Evolutionary conservation across 2,888 invertebrate species (phyloP), one percentile per base, ranked within the genome.

Genomic region (Mallateleia sp.): DNA sequence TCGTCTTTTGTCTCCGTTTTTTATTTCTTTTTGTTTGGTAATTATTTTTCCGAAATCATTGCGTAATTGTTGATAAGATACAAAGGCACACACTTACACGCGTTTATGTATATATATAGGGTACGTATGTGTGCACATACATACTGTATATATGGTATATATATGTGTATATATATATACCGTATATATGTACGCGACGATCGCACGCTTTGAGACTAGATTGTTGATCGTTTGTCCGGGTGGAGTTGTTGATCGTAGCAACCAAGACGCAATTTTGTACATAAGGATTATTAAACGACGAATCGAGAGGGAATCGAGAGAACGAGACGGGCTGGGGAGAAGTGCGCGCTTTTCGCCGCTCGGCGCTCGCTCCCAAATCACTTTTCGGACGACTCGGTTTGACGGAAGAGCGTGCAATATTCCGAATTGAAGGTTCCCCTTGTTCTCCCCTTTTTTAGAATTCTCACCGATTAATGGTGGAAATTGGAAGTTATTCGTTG

Each of bases 141-240:
- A 50, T 77, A 45, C 77, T 18, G 28, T 78, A 67, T 78, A 74
- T 60, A 58, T 74, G 47, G 20, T 50, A 22, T 58, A 54, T 42
- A 58, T 74, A 32, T 45, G 25, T 67, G 50, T 66, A n/a, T 28
- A 20, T 66, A 66, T 32, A 54, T 72, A 74, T 56, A 58, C 32
- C 66, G 32, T 75, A 71, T 78, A 54, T 69, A 56, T 78, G 75
- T 69, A 91, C 83, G 83, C 90, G 90, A 88, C 75, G 87, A 88
- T 89, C 86, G 85, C 89, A 89, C 91, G 89, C 90, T 89, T 91
- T 90, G 87, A 90, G 91, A 77, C 89, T 91, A 93, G 91, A 92
- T 93, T 93, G 92, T 93, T 93, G 92, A 90, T 91, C 90, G 91
- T 93, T 93, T 91, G 83, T 91, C 90, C 90, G 78, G 45, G 25